phyloP scores from a whole-genome alignment of 2,113 vertebrate genomes.

The Pterocles burchelli region DNA sequence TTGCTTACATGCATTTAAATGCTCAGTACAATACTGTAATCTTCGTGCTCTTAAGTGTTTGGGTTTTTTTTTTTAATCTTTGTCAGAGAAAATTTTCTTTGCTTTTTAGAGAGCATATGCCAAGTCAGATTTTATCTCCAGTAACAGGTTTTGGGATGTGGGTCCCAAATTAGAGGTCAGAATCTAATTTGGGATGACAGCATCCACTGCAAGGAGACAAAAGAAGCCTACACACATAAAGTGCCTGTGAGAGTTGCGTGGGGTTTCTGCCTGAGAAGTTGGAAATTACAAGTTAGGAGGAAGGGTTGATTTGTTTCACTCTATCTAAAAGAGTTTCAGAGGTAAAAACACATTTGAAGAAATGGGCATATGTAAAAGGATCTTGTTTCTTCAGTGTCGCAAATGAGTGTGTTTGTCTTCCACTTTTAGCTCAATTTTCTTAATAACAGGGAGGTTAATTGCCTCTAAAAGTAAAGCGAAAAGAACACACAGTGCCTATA shows the following conservation, averaged over 20 bases:
- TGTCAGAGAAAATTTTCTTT: neutral
- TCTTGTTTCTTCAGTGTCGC: neutral
- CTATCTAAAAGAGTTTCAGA: neutral
- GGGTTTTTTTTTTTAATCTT: neutral
- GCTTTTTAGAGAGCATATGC: neutral
- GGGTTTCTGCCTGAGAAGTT: neutral
- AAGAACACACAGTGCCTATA: constrained; percentile 40
- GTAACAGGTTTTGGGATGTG: neutral
- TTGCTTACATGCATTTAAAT: neutral
- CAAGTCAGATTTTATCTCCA: neutral
- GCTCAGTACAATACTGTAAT: neutral
- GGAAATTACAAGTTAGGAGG: neutral
- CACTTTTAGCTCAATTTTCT: constrained; percentile 29
- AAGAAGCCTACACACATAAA: neutral
- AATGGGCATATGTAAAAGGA: neutral
- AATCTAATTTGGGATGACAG: too few species aligned
- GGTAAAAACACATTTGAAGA: neutral
- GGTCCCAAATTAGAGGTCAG: neutral
- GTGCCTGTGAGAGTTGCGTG: fast-evolving
- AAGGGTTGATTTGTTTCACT: neutral
- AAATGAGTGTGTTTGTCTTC: constrained; percentile 34
- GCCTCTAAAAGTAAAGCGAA: neutral
- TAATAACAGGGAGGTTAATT: constrained; percentile 61
- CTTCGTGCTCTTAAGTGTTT: neutral
- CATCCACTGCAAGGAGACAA: neutral